Evolutionary conservation across 64 coral and sea anemone species (phyloP).

Genomic region (Dendronephthya gigantea): DNA sequence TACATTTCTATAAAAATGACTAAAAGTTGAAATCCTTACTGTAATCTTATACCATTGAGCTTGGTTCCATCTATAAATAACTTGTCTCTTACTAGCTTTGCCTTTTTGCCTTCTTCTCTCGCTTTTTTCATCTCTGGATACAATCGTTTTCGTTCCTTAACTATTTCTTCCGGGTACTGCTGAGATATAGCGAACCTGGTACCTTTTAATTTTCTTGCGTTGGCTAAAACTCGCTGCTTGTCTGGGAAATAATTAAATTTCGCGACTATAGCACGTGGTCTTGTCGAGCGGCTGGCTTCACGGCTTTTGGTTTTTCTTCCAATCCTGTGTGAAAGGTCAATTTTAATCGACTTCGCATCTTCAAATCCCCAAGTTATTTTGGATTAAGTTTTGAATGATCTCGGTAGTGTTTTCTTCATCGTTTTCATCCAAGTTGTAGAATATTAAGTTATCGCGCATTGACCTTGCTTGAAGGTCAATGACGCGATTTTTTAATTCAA

Average conservation of each 20-base stretch:
- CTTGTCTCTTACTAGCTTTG: neutral
- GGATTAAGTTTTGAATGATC: neutral
- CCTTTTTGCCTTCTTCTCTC: neutral
- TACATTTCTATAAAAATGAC: too few species aligned
- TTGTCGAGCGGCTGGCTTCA: neutral
- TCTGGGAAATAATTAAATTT: constrained; percentile 15
- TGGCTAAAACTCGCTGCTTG: neutral
- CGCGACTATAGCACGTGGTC: neutral
- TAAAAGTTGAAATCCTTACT: neutral
- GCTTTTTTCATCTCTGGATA: constrained; percentile 13
- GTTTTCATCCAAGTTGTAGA: neutral
- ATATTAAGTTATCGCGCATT: neutral
- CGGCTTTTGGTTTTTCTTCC: neutral
- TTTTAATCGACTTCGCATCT: neutral
- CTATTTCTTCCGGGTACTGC: constrained; percentile 19
- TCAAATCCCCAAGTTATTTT: neutral
- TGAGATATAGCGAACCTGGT: neutral
- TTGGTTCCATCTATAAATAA: neutral
- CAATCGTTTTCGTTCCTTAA: neutral
- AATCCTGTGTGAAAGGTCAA: neutral
- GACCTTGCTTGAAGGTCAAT: too few species aligned
- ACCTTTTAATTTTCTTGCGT: constrained; percentile 12
- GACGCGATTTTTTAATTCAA: neutral
- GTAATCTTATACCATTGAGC: neutral
- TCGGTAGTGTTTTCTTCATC: neutral